phyloP scores from a whole-genome alignment of 2,797 vertebrate species.

The Gallinago nigripennis region DNA sequence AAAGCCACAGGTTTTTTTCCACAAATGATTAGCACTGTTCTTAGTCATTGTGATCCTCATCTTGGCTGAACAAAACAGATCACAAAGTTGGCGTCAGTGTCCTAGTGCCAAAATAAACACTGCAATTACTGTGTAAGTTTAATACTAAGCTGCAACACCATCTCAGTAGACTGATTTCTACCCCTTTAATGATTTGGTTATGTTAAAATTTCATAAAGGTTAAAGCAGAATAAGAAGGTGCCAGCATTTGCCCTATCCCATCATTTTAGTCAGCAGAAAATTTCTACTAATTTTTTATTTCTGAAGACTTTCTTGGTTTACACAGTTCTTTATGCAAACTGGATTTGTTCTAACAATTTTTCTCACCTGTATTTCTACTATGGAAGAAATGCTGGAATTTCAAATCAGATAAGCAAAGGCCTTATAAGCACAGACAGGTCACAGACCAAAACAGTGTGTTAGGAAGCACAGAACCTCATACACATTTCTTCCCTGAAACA shows the following conservation, averaged over 20 bases:
- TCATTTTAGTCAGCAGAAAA: background rate
- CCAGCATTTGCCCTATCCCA: background rate
- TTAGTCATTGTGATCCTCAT: background rate
- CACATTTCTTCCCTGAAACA: background rate
- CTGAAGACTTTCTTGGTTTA: background rate
- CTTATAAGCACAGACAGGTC: background rate
- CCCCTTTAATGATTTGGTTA: background rate
- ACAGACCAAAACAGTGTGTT: background rate
- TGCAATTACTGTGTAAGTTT: background rate
- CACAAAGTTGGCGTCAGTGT: background rate
- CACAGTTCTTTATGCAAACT: background rate
- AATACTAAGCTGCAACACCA: background rate
- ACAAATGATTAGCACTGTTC: background rate
- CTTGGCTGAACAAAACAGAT: background rate
- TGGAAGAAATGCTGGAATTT: background rate
- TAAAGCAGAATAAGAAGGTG: background rate
- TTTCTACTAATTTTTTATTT: background rate
- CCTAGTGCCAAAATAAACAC: background rate
- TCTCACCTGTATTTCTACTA: background rate
- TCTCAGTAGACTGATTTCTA: background rate
- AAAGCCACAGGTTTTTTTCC: background rate
- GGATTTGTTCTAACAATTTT: background rate
- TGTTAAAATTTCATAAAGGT: background rate
- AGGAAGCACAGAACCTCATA: background rate
- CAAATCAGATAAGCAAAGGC: background rate